phyloP scores from a whole-genome alignment of 2,113 vertebrate genomes.

The Pagrus major region DNA sequence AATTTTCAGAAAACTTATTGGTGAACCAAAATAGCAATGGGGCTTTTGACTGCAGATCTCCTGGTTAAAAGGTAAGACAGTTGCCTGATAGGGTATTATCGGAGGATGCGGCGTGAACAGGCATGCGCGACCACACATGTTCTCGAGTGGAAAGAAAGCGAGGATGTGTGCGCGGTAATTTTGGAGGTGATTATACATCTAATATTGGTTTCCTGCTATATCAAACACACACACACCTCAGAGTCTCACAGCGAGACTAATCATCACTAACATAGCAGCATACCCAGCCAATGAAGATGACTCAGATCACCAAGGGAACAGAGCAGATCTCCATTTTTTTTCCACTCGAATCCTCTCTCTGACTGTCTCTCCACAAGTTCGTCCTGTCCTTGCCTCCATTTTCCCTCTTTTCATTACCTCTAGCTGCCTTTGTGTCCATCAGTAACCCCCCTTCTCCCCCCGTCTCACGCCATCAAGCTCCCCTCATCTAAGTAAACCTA shows the following conservation, averaged over 20 bases:
- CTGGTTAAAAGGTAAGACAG: conserved; percentile 49
- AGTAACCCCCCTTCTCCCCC: background rate
- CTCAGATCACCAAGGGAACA: conserved; percentile 76
- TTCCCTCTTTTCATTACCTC: conserved; percentile 26
- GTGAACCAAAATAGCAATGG: conserved; percentile 68
- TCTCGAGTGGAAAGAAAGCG: background rate
- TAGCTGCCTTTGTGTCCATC: background rate
- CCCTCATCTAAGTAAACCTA: conserved; percentile 47
- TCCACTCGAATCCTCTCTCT: background rate
- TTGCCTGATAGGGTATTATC: conserved; percentile 14
- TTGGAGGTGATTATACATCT: conserved; percentile 13
- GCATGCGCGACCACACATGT: background rate
- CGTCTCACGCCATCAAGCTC: conserved; percentile 57
- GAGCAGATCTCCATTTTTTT: conserved; percentile 45
- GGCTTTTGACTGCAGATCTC: conserved; percentile 49
- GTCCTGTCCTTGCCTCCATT: conserved; percentile 22
- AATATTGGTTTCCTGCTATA: conserved; percentile 42
- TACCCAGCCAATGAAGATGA: conserved; percentile 64
- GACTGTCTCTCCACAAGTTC: conserved; percentile 25
- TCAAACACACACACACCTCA: conserved; percentile 23
- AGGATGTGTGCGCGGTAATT: background rate
- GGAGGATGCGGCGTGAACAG: background rate
- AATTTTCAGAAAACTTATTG: conserved; percentile 74
- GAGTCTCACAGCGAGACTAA: conserved; percentile 52
- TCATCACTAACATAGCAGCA: conserved; percentile 49